Conservation (phyloP, 2,888 invertebrate genomes). For the Thymelicus lineola region DNA sequence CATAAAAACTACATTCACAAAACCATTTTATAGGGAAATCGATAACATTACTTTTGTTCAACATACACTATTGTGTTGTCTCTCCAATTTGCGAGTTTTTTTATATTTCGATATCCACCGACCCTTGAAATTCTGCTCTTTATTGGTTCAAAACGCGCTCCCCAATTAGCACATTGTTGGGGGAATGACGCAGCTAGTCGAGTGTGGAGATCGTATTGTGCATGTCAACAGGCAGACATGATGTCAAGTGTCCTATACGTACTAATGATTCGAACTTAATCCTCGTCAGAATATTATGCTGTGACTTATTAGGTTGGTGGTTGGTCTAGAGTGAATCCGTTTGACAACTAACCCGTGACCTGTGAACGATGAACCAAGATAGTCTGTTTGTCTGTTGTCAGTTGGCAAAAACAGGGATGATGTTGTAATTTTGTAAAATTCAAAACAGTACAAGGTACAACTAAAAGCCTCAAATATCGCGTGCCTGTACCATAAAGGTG, state of each 20-base stretch:
- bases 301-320: no score
- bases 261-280: slow-evolving; percentile 7
- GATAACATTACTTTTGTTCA: not conserved
- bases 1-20: no score
- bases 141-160: slow-evolving; percentile 9
- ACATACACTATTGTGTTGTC: not conserved
- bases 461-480: no score
- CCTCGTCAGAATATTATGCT: not conserved
- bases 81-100: not conserved
- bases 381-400: no score
- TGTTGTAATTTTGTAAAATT: no score
- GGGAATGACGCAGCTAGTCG: not conserved
- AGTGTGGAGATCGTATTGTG: slow-evolving; percentile 4
- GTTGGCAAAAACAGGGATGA: no score
- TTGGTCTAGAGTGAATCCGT: no score
- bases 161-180: slow-evolving; percentile 16
- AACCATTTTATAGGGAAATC: no score
- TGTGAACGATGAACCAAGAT: no score
- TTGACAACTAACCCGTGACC: no score
- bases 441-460: no score
- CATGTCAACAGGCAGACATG: slow-evolving; percentile 7
- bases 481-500: no score
- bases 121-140: slow-evolving; percentile 15
- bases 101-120: not conserved
- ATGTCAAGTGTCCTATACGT: slow-evolving; percentile 12